These are phyloP conservation scores for Echinarachnius parma DNA, from an alignment of 53 echinoderm and acorn worm species.

Conservation along the genomic window DNA sequence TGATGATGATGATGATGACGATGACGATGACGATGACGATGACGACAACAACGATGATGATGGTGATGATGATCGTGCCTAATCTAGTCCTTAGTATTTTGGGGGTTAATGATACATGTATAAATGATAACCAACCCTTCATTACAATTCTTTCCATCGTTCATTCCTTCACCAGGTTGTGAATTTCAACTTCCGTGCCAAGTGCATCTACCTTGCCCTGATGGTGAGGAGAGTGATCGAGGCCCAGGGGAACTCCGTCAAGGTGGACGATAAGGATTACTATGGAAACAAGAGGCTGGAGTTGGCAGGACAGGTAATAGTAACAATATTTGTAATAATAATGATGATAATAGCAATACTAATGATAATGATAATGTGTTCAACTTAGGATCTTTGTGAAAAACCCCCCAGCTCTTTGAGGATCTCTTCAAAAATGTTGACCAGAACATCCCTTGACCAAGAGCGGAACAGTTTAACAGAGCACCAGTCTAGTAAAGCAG, in stretches of 20 bases:
- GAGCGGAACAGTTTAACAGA: too few species aligned
- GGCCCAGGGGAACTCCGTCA: slow-evolving; percentile 82
- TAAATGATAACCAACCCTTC: too few species aligned
- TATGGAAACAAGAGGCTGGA: slow-evolving; percentile 99
- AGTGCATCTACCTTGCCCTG: slow-evolving; percentile 87
- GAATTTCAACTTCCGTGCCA: slow-evolving; percentile 85
- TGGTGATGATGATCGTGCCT: not conserved
- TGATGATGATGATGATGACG: not conserved
- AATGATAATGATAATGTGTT: too few species aligned
- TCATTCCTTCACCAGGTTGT: slow-evolving; percentile 52
- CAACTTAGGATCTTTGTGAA: too few species aligned
- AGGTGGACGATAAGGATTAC: slow-evolving; percentile 96
- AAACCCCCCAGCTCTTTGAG: too few species aligned
- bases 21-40: not conserved
- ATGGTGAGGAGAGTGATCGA: slow-evolving; percentile 93
- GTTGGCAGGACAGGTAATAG: slow-evolving; percentile 93
- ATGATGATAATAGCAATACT: too few species aligned
- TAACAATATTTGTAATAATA: too few species aligned
- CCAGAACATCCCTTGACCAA: too few species aligned
- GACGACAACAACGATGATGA: not conserved
- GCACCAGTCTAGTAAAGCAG: too few species aligned
- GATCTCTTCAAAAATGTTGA: too few species aligned
- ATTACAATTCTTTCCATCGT: not conserved
- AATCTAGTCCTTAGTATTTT: too few species aligned
- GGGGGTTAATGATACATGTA: too few species aligned